Evolutionary conservation across 2,888 invertebrate genomes (phyloP), one percentile per base, ranked within the genome.

Genomic region (Scaptomyza reducta): DNA sequence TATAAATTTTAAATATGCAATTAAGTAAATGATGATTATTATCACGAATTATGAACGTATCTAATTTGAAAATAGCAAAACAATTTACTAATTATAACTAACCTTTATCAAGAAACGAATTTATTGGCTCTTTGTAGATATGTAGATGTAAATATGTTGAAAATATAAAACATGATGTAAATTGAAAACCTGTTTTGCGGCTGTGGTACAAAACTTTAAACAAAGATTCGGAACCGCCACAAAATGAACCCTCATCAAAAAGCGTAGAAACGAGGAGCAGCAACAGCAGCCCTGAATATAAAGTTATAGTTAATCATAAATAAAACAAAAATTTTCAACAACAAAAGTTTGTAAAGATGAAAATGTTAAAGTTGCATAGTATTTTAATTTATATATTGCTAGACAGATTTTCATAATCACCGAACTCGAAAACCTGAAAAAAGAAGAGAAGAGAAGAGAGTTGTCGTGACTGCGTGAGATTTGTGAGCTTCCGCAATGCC

Each of bases 401-500:
- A 13, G 9, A 2, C 27, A 29, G 7, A 16, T 6, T 16, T 46
- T 13, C 9, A 46, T 46, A 46, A 46, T 46, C 33, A 14, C 33
- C 41, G n/a, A 46, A 29, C 7, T 1, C 33, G 13, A 33, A 33
- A 33, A 25, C 27, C 31, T 7, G 10, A 31, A 10, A 14, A 16
- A 14, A 16, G n/a, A n/a, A n/a, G n/a, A n/a, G n/a, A n/a, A 13
- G 9, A 16, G n/a, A 31, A 40, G 44, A 18, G 16, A 44, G 50
- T 44, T 67, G 46, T 74, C 74, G 71, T 74, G 74, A 74, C 70
- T 50, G 60, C 54, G 50, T 55, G 45, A 57, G 64, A 56, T 58
- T 49, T 14, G 41, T 16, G 27, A 18, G 58, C 74, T 74, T 74
- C 74, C 74, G 70, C 41, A 51, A 69, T 22, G 7, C 13, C 6